Evolutionary conservation across 2,113 vertebrate species (phyloP).

Genomic region (Aegotheles bennettii): DNA sequence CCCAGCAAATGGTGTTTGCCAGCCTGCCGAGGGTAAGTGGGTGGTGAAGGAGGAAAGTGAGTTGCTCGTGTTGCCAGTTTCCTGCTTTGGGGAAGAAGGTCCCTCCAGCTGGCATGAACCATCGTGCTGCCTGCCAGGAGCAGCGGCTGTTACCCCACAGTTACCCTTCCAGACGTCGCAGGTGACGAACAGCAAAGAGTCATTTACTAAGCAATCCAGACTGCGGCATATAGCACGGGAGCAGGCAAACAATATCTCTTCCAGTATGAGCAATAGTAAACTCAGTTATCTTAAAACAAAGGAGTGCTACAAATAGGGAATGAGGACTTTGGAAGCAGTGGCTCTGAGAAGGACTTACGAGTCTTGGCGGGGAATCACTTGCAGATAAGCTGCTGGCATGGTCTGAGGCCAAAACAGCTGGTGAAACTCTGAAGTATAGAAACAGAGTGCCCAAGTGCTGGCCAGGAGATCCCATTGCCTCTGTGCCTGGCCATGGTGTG

Average conservation of each 20-base stretch:
- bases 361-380: neutral
- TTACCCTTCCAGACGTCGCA: neutral
- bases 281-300: neutral
- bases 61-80: neutral
- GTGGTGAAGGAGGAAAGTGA: constrained; percentile 15
- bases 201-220: neutral
- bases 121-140: constrained; percentile 3
- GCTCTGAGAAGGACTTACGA: neutral
- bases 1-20: constrained; percentile 44
- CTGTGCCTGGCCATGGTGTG: accelerated
- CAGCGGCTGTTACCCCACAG: neutral
- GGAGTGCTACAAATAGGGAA: neutral
- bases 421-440: neutral
- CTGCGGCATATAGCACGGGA: neutral
- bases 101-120: constrained; percentile 30
- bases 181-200: constrained; percentile 35
- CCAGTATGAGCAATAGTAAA: neutral
- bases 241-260: neutral
- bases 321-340: neutral
- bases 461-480: neutral
- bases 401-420: neutral
- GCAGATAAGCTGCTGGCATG: neutral
- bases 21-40: constrained; percentile 15
- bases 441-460: neutral
- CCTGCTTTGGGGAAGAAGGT: constrained; percentile 20